Evolutionary conservation across 2,113 vertebrate genomes (phyloP).

Genomic region (Phylloscopus whistleri): DNA sequence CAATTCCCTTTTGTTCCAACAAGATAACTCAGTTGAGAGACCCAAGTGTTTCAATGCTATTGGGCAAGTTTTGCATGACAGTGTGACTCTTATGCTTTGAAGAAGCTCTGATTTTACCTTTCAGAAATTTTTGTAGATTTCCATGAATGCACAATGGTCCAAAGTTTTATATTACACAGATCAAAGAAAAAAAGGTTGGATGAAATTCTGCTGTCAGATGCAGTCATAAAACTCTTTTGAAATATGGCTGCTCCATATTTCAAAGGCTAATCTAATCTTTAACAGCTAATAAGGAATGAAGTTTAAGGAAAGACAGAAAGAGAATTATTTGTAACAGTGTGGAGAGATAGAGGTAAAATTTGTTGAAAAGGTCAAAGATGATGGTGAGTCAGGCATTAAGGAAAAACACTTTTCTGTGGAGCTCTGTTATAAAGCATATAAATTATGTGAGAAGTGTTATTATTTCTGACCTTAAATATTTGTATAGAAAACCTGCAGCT

Average conservation of each 20-base stretch:
- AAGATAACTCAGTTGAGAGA: not conserved
- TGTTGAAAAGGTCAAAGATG: not conserved
- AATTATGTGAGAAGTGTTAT: not conserved
- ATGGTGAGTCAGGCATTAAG: not conserved
- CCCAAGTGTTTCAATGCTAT: not conserved
- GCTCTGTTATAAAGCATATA: not conserved
- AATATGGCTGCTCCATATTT: not conserved
- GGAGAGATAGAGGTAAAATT: not conserved
- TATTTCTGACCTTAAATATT: not conserved
- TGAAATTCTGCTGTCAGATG: not conserved
- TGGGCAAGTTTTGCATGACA: not conserved
- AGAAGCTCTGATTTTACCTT: not conserved
- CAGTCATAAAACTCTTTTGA: not conserved
- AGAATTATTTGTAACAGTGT: not conserved
- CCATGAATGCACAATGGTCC: not conserved
- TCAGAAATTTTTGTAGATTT: not conserved
- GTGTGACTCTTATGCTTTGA: not conserved
- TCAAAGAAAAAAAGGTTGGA: not conserved
- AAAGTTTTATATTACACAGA: not conserved
- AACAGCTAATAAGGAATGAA: not conserved
- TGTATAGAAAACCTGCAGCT: not conserved
- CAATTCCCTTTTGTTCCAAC: not conserved
- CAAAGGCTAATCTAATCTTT: not conserved
- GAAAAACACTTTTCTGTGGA: not conserved
- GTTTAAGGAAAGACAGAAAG: not conserved